Base-by-base conservation (phyloP, 92 coral and sea anemone species). In the Plumapathes pennacea region DNA sequence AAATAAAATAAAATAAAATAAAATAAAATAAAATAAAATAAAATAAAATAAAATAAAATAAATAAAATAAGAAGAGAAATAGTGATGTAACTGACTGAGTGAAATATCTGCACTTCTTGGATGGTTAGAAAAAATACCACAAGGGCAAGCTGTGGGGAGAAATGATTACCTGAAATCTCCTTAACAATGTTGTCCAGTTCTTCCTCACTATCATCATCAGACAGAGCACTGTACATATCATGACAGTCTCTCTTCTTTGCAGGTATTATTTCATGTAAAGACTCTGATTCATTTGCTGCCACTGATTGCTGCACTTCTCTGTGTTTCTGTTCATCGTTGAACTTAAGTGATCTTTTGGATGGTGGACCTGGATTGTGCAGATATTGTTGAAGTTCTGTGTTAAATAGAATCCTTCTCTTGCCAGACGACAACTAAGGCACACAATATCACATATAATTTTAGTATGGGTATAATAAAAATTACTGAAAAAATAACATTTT, bases 171-270 rank as follows among this genome's bases (percentile, higher is more conserved):
- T n/a, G n/a, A n/a, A n/a, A 48, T 50, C 50, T 34, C 72, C 11
- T 58, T 50, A 18, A 48, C 32, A 34, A 64, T 48, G 30, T 64
- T 49, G 3, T 52, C 58, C 32, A 67, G 53, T 30, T 67, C 45
- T 25, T 38, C 69, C 10, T 62, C 82, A 37, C 60, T 69, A 32
- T 62, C 89, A 56, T 60, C 86, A 46, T 84, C 92, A 14, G 84
- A 69, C 30, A 84, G 76, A 6, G 76, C 46, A 1, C 84, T 69
- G 57, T 80, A 91, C 87, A 80, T 57, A 19, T 88, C 86, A 73
- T 91, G 77, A 56, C 77, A 49, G 22, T 78, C 77, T 42, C 97
- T 70, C 37, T 91, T 91, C 49, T 83, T 76, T 0, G 63, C 60
- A n/a, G 8, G 25, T 13, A 9, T 44, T 20, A 6, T 19, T 57